Percentiles rank a stretch among this genome's conserved stretches.
Conservation (phyloP, 2,888 invertebrate species). For the Idaea biselata region DNA sequence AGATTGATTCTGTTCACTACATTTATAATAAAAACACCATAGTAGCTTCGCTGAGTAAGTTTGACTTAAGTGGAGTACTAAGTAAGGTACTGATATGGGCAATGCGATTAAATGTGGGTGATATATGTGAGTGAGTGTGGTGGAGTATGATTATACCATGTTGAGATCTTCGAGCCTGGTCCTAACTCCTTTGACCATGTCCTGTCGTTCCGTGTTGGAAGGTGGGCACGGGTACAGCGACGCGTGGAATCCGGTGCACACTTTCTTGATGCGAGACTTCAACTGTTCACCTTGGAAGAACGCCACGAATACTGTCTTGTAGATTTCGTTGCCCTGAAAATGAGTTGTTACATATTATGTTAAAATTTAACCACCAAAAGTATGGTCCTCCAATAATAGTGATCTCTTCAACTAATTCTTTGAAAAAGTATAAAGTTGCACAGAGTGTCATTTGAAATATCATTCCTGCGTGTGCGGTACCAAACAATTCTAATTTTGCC, state of each 20-base stretch:
- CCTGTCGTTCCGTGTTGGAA: constrained; percentile 89
- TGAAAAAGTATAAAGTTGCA: not conserved
- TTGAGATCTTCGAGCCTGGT: constrained; percentile 94
- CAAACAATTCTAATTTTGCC: no score
- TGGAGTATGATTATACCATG: constrained; percentile 69
- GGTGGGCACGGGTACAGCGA: constrained; percentile 96
- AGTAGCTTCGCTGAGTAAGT: no score
- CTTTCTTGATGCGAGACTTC: constrained; percentile 94
- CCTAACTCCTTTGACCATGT: constrained; percentile 94
- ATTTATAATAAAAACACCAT: no score
- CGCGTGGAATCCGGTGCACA: constrained; percentile 95
- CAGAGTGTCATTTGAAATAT: not conserved
- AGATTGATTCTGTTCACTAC: no score
- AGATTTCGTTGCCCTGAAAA: constrained; percentile 89
- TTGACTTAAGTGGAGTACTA: no score
- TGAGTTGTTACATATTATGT: not conserved
- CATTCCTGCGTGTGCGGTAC: no score
- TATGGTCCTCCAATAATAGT: not conserved
- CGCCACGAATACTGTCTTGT: constrained; percentile 94
- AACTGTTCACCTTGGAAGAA: constrained; percentile 96
- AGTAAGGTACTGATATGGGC: no score
- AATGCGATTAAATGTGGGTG: no score
- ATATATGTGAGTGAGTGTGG: no score
- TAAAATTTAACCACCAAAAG: not conserved
- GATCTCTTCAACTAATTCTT: not conserved